Evolutionary conservation across 2,888 invertebrate species (phyloP).

Genomic region (Pachydiplax longipennis): DNA sequence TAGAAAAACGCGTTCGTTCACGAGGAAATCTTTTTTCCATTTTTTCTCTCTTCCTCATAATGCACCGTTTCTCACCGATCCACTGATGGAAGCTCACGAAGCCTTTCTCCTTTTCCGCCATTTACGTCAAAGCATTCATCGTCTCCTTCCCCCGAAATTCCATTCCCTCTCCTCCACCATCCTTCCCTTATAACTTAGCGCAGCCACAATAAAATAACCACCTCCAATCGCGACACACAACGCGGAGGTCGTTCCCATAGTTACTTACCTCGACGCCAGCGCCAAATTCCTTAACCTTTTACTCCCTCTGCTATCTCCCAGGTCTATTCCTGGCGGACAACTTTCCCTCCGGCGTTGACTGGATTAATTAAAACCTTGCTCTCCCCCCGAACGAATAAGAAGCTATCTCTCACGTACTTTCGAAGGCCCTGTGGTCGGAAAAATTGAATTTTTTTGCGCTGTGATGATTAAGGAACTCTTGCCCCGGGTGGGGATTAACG

Average conservation of each 20-base stretch:
- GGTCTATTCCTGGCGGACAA: neutral
- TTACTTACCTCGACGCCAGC: neutral
- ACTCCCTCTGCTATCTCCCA: neutral
- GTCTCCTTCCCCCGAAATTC: no score
- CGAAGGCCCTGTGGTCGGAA: neutral
- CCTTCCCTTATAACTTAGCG: no score
- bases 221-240: no score
- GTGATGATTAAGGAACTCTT: neutral
- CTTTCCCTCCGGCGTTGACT: neutral
- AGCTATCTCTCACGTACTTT: neutral
- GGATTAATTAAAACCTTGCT: neutral
- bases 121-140: no score
- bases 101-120: no score
- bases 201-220: no score
- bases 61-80: no score
- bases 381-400: neutral
- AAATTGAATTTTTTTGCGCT: neutral
- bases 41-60: no score
- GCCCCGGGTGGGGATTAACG: neutral
- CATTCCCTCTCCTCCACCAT: no score
- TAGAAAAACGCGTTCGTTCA: no score
- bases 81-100: no score
- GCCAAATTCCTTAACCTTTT: neutral
- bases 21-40: no score
- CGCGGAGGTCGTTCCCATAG: neutral